These are phyloP conservation scores for Girardinus metallicus DNA, from an alignment of 2,797 vertebrate genomes.

Conservation along the genomic window DNA sequence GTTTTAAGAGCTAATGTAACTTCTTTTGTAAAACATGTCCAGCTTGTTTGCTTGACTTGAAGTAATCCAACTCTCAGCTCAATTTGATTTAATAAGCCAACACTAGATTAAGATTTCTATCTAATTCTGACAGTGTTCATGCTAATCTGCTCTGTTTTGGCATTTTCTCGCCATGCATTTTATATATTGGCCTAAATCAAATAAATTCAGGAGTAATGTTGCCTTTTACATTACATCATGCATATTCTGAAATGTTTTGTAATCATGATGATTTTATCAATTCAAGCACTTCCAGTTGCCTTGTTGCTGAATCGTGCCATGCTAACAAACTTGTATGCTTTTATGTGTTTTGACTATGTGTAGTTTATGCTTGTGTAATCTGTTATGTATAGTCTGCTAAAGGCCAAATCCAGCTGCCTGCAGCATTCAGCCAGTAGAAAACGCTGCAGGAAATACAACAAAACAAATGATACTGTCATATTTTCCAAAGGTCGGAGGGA, in stretches of 20 bases:
- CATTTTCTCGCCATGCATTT: neutral
- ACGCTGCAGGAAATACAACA: neutral
- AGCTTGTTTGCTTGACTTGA: neutral
- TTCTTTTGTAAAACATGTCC: neutral
- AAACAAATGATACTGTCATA: neutral
- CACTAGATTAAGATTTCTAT: neutral
- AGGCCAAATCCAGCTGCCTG: neutral
- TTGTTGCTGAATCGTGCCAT: neutral
- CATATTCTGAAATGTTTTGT: neutral
- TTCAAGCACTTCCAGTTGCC: neutral
- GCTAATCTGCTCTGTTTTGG: neutral
- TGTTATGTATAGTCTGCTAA: neutral
- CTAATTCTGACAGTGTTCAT: neutral
- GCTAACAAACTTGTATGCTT: neutral
- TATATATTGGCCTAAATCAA: neutral
- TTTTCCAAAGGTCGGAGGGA: neutral
- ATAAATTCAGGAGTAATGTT: neutral
- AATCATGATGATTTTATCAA: neutral
- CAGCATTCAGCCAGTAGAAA: neutral
- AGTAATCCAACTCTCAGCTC: neutral
- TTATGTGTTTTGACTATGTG: neutral
- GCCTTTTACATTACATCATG: neutral
- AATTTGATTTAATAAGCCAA: neutral
- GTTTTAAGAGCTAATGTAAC: neutral
- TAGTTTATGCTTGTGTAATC: neutral